Evolutionary conservation across 2,113 vertebrate species (phyloP).

Genomic region (Callithrix jacchus): DNA sequence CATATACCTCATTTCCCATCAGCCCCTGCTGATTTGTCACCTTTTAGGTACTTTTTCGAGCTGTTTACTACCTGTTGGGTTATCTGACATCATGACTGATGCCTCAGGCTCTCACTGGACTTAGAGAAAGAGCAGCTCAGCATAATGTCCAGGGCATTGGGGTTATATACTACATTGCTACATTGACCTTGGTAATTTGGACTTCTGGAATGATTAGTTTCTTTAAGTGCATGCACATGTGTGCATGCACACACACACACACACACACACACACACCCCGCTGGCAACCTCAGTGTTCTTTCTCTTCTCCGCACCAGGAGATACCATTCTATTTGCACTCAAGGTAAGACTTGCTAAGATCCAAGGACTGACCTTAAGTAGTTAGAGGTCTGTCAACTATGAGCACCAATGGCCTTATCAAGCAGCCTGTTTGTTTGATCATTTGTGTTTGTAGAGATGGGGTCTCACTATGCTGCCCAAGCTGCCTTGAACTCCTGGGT

Average conservation of each 20-base stretch:
- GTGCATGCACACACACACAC: neutral
- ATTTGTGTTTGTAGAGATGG: neutral
- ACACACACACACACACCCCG: neutral
- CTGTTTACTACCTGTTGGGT: neutral
- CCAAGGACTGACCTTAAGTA: neutral
- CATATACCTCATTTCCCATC: constrained; percentile 15
- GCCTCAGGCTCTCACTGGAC: neutral
- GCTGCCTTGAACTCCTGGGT: neutral
- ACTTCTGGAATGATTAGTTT: neutral
- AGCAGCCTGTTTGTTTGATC: neutral
- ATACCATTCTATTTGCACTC: neutral
- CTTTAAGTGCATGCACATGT: neutral
- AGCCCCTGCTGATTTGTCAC: neutral
- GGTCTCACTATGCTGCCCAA: neutral
- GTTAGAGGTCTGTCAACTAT: neutral
- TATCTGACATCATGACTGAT: neutral
- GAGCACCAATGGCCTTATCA: neutral
- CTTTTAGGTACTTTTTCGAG: too few relatives aligned
- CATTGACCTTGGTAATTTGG: neutral
- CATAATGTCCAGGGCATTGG: neutral
- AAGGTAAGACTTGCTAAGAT: neutral
- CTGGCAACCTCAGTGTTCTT: neutral
- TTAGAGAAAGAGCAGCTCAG: neutral
- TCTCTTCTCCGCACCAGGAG: neutral
- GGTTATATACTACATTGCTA: neutral